Evolutionary conservation across 2,113 vertebrate genomes (phyloP), one percentile per base, ranked within the genome.

Genomic region (Sclerurus mexicanus): DNA sequence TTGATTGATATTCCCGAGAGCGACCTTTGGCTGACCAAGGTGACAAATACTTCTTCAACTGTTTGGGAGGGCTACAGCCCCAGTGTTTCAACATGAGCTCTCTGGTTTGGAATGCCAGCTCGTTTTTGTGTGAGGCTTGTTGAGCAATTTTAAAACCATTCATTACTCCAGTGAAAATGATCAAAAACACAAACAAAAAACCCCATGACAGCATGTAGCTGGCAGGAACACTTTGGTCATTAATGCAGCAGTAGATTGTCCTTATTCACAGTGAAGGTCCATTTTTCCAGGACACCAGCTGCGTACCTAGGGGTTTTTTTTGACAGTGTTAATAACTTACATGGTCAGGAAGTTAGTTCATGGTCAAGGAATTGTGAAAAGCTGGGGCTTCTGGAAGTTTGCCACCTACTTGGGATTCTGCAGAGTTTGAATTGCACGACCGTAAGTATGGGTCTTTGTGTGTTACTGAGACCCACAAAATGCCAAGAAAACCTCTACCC

Each of bases 1-100:
- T 92, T 97, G 95, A 97, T 89, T 95, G 88, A 97, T 95, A 75
- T n/a, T 75, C 85, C 73, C 0, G 0, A 78, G 64, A 90, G 62
- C 60, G 93, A 93, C 96, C 95, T 95, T 95, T 96, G 95, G 96
- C 96, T 97, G 95, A 96, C 95, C 85, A 96, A 81, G 80, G 96
- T 95, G 93, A 93, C 93, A 95, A 96, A 97, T 96, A 95, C 85
- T 95, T 96, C 91, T 95, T 96, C 90, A 90, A 71, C 85, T 82
- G 39, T 87, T 72, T 96, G 86, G 88, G 93, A 97, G 90, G 93
- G 79, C 90, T 89, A 89, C 28, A 93, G 86, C n/a, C 79, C 66
- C 69, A 89, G 73, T 9, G 3, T 93, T 95, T 95, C 76, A 92
- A 68, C 47, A 94, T 97, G 92, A 97, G 83, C 93, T 96, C 44